Percentiles rank a stretch among this genome's conserved stretches.
phyloP scores from a whole-genome alignment of 2,888 invertebrate genomes.

The Drosophila recens region DNA sequence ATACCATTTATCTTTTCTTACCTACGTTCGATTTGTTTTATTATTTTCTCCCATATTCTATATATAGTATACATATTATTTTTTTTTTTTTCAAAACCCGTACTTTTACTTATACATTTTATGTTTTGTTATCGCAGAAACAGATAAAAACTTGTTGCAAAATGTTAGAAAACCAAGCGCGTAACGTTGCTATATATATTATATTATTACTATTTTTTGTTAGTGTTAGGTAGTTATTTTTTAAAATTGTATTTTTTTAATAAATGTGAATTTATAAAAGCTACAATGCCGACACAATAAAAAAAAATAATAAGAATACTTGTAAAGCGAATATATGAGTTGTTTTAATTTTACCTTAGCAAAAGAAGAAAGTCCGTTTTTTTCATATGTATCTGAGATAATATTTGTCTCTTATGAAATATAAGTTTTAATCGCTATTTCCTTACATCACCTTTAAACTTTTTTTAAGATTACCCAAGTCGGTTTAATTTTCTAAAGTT shows the following conservation, averaged over 20 bases:
- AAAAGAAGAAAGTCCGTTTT: neutral
- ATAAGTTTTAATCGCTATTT: too few species aligned
- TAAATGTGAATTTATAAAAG: conserved; percentile 71
- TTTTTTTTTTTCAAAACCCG: conserved; percentile 44
- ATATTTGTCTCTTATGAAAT: too few species aligned
- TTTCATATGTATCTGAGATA: neutral
- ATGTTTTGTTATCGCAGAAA: conserved; percentile 55
- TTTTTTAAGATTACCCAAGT: neutral
- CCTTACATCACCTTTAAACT: too few species aligned
- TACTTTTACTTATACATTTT: conserved; percentile 50
- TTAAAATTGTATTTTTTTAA: conserved; percentile 76
- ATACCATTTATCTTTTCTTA: conserved; percentile 52
- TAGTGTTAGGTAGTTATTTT: conserved; percentile 77
- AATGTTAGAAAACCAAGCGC: conserved; percentile 71
- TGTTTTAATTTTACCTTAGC: conserved; percentile 1
- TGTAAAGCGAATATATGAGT: conserved; percentile 46
- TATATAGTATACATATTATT: conserved; percentile 15
- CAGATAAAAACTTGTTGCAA: conserved; percentile 60
- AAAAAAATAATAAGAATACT: conserved; percentile 61
- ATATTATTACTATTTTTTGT: conserved; percentile 73
- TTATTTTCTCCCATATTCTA: conserved; percentile 28
- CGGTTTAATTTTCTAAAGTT: neutral
- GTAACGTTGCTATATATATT: conserved; percentile 72
- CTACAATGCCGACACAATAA: conserved; percentile 74
- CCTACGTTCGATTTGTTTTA: conserved; percentile 36